Conservation (phyloP, 2,888 invertebrate genomes). For the Biston betularia region DNA sequence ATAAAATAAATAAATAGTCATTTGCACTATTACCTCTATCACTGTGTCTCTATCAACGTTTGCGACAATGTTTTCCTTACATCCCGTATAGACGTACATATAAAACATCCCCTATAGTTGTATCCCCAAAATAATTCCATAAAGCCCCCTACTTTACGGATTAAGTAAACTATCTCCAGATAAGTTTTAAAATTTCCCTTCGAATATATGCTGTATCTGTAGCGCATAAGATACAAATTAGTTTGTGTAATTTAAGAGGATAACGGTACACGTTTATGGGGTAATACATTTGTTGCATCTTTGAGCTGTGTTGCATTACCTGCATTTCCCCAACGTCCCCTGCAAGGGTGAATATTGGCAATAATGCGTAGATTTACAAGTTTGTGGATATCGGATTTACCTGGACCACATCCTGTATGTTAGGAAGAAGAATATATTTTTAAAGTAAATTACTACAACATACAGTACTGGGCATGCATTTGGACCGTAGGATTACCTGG, state of each 20-base stretch:
- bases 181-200: slow-evolving; percentile 1
- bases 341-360: slow-evolving; percentile 28
- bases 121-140: slow-evolving; percentile 9
- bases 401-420: no score
- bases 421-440: no score
- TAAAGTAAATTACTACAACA: no score
- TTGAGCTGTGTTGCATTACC: slow-evolving; percentile 29
- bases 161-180: slow-evolving; percentile 10
- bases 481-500: no score
- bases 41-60: no score
- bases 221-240: slow-evolving; percentile 3
- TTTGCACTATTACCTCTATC: no score
- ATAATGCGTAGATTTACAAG: not conserved
- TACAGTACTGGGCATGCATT: no score
- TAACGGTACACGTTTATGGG: slow-evolving; percentile 65
- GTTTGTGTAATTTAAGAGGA: slow-evolving; percentile 61
- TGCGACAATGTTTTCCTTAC: no score
- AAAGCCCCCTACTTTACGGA: slow-evolving; percentile 8
- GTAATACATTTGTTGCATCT: slow-evolving; percentile 65
- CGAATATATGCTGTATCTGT: slow-evolving; percentile 1
- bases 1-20: no score
- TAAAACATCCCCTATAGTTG: slow-evolving; percentile 2
- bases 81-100: no score
- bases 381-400: no score
- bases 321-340: slow-evolving; percentile 59